Base-by-base conservation (phyloP, 2,888 invertebrate genomes). In the Agonopterix subpropinquella region DNA sequence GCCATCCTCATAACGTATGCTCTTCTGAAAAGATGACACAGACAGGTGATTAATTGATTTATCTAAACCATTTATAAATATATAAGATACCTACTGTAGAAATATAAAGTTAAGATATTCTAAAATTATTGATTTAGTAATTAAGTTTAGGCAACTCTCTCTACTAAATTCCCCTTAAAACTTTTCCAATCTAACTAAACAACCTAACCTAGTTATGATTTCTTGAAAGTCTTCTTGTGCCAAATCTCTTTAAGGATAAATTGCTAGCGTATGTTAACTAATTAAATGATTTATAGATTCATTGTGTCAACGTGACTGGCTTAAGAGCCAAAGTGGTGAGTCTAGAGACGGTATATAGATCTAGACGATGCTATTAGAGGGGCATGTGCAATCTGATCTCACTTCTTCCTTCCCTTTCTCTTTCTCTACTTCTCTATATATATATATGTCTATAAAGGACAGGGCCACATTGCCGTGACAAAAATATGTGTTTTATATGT, bases 21-120 rank as follows among this genome's bases (percentile, higher is more conserved):
- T 95, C 94, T 47, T 95, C 94, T 42, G 96, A 96, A 75, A 96
- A 96, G 78, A 96, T 95, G 92, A 96, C 96, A 4, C 96, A 96
- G 84, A 95, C 96, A 58, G 92, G 92, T 90, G 82, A 73, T 42
- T 8, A 3, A 42, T n/a, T 39, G 1, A 28, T 28, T 28, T 28
- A 7, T 28, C 28, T 28, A 5, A 5, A 7, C 7, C 4, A 18
- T 18, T 2, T 28, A 28, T 28, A 28, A 28, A 5, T 4, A 28
- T 28, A 2, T 18, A 4, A 18, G 18, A 18, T 3, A 4, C n/a
- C n/a, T n/a, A n/a, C 18, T 18, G 18, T 18, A 18, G 18, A 18
- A 18, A 18, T 18, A 18, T 1, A 18, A 18, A 18, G 18, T 18
- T 28, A 28, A 28, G 28, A 28, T 28, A 28, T 28, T 28, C 5